These are phyloP conservation scores for Druceiella hillmani DNA, from an alignment of 2,888 invertebrate species.

Conservation along the genomic window DNA sequence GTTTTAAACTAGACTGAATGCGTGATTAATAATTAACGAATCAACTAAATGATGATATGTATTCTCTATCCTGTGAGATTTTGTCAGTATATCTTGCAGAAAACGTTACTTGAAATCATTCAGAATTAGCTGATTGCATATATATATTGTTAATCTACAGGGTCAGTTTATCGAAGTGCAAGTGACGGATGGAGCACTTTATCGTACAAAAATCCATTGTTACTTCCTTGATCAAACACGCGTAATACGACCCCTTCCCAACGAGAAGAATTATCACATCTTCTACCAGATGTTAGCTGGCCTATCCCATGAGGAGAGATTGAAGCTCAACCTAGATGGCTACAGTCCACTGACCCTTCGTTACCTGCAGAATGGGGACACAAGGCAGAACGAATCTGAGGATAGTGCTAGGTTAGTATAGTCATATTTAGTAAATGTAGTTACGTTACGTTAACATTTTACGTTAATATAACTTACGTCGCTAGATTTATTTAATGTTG, in stretches of 20 bases:
- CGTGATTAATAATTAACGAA: no score
- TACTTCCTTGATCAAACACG: slow-evolving; percentile 93
- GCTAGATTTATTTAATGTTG: no score
- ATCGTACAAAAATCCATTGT: slow-evolving; percentile 93
- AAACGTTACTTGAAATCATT: no score
- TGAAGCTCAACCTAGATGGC: slow-evolving; percentile 82
- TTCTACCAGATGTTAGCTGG: slow-evolving; percentile 96
- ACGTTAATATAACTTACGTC: no score
- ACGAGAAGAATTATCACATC: slow-evolving; percentile 94
- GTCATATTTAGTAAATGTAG: no score
- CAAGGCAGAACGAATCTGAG: slow-evolving; percentile 65
- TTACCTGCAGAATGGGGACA: slow-evolving; percentile 74
- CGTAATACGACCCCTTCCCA: slow-evolving; percentile 77
- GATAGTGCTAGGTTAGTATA: slow-evolving; percentile 50
- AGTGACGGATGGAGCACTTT: slow-evolving; percentile 90
- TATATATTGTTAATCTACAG: no score
- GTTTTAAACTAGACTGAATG: no score
- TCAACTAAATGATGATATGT: no score
- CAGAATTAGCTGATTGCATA: neutral
- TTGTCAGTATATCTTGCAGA: no score
- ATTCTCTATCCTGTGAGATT: no score
- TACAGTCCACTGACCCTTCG: slow-evolving; percentile 75
- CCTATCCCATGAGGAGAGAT: slow-evolving; percentile 76
- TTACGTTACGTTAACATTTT: no score
- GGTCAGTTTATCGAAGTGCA: slow-evolving; percentile 96